phyloP scores from a whole-genome alignment of 2,888 invertebrate genomes.

The Leptarthrus brevirostris region DNA sequence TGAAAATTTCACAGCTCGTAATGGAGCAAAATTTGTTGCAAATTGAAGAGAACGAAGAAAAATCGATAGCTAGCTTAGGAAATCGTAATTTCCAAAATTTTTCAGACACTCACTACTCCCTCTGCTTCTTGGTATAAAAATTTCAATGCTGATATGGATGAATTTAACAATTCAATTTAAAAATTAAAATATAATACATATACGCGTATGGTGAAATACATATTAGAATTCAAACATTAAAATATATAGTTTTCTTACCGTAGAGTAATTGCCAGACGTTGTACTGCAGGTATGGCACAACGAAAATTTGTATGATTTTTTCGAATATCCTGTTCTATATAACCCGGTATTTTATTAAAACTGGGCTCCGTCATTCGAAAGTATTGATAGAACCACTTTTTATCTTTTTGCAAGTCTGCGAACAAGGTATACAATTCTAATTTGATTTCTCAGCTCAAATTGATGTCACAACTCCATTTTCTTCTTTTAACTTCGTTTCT shows the following conservation, averaged over 20 bases:
- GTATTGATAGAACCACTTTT: constrained; percentile 14
- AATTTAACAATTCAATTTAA: no score
- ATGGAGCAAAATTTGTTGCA: no score
- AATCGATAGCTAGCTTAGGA: no score
- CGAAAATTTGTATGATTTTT: constrained; percentile 9
- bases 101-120: constrained; percentile 10
- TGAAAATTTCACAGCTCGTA: no score
- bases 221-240: no score
- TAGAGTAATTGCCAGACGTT: constrained; percentile 5
- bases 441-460: background rate
- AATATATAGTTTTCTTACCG: constrained; percentile 13
- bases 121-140: constrained; percentile 19
- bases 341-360: background rate
- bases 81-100: no score
- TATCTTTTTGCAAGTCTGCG: background rate
- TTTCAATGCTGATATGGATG: constrained; percentile 12
- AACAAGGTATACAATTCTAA: background rate
- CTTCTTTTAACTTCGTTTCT: no score
- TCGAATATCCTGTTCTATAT: background rate
- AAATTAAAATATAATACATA: no score
- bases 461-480: no score
- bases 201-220: no score
- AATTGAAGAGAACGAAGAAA: no score
- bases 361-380: no score
- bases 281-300: constrained; percentile 6